Evolutionary conservation across 1,140 invertebrate genomes (phyloP).

Genomic region (Drosophila triauraria): DNA sequence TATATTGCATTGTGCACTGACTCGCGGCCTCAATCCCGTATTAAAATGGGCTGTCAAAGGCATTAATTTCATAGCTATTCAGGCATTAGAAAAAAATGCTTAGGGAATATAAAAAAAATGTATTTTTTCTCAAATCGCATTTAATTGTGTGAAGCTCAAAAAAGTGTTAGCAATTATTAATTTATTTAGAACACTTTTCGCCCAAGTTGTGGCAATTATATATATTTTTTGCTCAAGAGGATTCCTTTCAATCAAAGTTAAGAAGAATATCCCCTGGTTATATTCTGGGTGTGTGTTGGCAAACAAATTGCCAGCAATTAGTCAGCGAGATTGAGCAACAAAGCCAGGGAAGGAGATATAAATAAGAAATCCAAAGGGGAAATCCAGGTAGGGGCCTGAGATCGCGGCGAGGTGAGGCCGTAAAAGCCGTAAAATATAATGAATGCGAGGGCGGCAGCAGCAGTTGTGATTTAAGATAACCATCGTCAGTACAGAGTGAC

Average conservation of each 20-base stretch:
- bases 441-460: slow-evolving; percentile 25
- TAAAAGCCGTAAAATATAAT: slow-evolving; percentile 9
- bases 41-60: slow-evolving; percentile 12
- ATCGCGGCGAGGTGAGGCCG: slow-evolving; percentile 10
- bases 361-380: background rate
- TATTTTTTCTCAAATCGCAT: too few species aligned
- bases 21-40: background rate
- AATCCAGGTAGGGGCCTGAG: slow-evolving; percentile 22
- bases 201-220: too few species aligned
- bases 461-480: slow-evolving; percentile 49
- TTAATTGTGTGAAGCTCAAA: too few species aligned
- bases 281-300: slow-evolving; percentile 9
- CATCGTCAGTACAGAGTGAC: slow-evolving; percentile 7
- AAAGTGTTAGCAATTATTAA: too few species aligned
- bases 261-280: background rate
- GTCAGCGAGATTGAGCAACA: slow-evolving; percentile 52
- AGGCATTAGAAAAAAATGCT: too few species aligned
- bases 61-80: background rate
- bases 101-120: too few species aligned
- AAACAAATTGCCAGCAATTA: slow-evolving; percentile 57
- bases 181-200: too few species aligned
- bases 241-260: background rate
- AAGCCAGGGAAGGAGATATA: background rate
- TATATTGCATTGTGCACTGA: slow-evolving; percentile 8
- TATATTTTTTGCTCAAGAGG: too few species aligned